Evolutionary conservation across 92 coral and sea anemone species (phyloP).

Genomic region (Porites evermanni): DNA sequence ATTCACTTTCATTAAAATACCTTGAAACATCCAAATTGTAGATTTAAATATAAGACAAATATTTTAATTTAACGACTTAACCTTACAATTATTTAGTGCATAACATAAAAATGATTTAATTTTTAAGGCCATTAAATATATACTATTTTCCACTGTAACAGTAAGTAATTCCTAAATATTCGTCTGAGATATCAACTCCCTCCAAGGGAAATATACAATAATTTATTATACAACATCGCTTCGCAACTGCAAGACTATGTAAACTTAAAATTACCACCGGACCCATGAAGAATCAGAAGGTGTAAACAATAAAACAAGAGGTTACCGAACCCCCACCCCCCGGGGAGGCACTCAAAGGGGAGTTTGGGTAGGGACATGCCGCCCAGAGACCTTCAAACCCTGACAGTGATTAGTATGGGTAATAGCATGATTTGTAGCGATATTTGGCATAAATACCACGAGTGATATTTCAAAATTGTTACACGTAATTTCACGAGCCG

Average conservation of each 20-base stretch:
- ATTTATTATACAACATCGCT: not conserved
- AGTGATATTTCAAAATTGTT: no score
- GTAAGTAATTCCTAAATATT: slow-evolving; percentile 26
- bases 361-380: no score
- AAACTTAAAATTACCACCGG: not conserved
- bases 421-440: no score
- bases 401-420: no score
- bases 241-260: not conserved
- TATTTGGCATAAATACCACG: no score
- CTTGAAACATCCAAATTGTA: not conserved
- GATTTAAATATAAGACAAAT: slow-evolving; percentile 1
- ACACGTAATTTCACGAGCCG: no score
- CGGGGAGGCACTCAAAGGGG: no score
- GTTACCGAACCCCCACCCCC: not conserved
- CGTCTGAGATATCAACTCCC: not conserved
- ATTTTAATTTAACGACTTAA: slow-evolving; percentile 1
- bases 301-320: not conserved
- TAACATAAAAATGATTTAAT: not conserved
- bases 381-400: no score
- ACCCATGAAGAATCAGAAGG: not conserved
- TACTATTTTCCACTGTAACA: not conserved
- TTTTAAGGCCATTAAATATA: slow-evolving; percentile 19
- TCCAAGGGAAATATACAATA: not conserved
- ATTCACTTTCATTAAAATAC: slow-evolving; percentile 28
- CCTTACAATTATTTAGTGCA: not conserved